Percentiles rank a stretch among this genome's conserved stretches.
Conservation (phyloP, 2,888 invertebrate genomes). For the Catocala sponsa region DNA sequence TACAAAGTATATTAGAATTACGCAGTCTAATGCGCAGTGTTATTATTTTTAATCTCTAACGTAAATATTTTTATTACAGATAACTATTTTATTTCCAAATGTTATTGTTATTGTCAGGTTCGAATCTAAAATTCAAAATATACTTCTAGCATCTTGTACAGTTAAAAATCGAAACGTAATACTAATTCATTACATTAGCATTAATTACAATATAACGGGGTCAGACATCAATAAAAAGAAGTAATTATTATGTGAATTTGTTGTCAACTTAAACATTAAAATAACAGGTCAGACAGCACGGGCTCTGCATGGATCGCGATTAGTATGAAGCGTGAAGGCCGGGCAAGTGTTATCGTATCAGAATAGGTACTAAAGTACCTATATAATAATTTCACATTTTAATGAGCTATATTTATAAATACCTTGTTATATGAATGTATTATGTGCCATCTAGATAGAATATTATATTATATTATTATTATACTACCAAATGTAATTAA, state of each 20-base stretch:
- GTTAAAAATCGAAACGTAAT: slow-evolving; percentile 23
- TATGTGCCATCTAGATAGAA: too few species aligned
- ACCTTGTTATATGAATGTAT: too few species aligned
- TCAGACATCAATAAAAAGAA: slow-evolving; percentile 25
- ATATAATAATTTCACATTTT: slow-evolving; percentile 58
- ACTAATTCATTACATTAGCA: slow-evolving; percentile 28
- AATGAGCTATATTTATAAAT: slow-evolving; percentile 7
- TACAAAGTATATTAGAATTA: slow-evolving; percentile 63
- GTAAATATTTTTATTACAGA: not conserved
- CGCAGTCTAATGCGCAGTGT: slow-evolving; percentile 54
- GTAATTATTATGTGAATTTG: slow-evolving; percentile 46
- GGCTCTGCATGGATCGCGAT: slow-evolving; percentile 66
- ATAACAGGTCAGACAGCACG: slow-evolving; percentile 63
- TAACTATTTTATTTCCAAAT: not conserved
- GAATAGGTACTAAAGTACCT: slow-evolving; percentile 57
- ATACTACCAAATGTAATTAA: not conserved
- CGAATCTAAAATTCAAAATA: too few species aligned
- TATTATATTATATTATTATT: too few species aligned
- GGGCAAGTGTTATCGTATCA: slow-evolving; percentile 64
- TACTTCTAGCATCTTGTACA: too few species aligned
- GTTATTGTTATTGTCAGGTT: not conserved
- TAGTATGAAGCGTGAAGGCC: slow-evolving; percentile 77
- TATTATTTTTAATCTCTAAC: slow-evolving; percentile 68
- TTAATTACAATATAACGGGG: slow-evolving; percentile 31
- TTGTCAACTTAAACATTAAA: slow-evolving; percentile 57